Base-by-base conservation (phyloP, 1,140 invertebrate genomes). In the Thaumetopoea pityocampa region DNA sequence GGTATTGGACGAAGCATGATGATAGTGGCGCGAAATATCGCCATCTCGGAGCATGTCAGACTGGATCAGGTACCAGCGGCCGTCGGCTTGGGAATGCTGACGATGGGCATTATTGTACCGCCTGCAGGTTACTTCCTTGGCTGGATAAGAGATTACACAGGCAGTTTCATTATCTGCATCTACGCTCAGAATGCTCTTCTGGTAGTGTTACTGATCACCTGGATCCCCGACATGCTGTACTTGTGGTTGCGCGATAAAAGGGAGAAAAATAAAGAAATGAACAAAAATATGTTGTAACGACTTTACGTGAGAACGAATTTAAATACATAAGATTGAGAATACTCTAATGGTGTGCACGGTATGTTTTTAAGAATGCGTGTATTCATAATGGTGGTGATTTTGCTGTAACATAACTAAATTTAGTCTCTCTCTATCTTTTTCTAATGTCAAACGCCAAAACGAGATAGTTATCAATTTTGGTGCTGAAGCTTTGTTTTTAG, bases 51-150 rank as follows among this genome's bases (percentile, higher is more conserved):
- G 49, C 86, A 90, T 51, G 90, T 88, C 46, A 81, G 82, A 1
- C 55, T 87, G 44, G 74, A 83, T 3, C 78, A 85, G 40, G 77
- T 93, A 8, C 90, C 92, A 0, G 88, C 89, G 8, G 92, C 91
- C 0, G 82, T 92, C 15, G 92, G 92, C 7, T 77, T 93, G 1
- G 91, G 89, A 36, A 93, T 93, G 92, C 87, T 93, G 9, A 85
- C 86, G 1, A 93, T 92, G 74, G 91, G 91, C 10, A 61, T 92
- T 1, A 87, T 90, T 12, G 88, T 92, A 0, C 86, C 91, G 1
- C 85, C 84, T 0, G 61, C 92, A 7, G 91, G 92, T 8, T 90
- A 91, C 48, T 62, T 92, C 38, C 74, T 92, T 7, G 92, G 92
- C 18, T 90, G 87, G 82, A 82, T 91, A 20, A 85, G 91, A 55